Conservation (phyloP, 2,113 vertebrate species). For the Martes martes region DNA sequence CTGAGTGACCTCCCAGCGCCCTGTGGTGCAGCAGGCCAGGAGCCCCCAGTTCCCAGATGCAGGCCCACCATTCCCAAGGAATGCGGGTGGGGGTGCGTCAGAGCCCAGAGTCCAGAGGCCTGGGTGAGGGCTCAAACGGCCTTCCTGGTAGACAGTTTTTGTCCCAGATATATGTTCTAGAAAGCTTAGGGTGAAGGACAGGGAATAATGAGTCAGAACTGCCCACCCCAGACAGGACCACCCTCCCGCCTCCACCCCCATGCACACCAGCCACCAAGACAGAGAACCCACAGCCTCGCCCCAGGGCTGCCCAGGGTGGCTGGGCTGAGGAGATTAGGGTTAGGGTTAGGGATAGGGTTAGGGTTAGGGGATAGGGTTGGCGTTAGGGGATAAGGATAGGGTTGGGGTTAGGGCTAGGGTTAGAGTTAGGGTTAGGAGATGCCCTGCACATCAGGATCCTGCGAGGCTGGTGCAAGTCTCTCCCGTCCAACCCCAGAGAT, state of each 20-base stretch:
- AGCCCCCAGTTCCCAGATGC: neutral
- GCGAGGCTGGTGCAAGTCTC: neutral
- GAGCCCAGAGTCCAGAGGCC: neutral
- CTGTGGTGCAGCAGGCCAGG: neutral
- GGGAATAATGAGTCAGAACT: neutral
- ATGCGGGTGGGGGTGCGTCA: too few species aligned
- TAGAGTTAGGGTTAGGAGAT: too few species aligned
- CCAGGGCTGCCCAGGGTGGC: neutral
- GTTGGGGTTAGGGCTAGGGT: too few species aligned
- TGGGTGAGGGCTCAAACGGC: neutral
- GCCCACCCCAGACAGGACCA: neutral
- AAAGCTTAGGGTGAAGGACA: neutral
- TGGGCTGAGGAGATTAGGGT: too few species aligned
- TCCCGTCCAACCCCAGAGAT: neutral
- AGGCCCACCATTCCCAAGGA: neutral
- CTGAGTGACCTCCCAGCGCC: neutral
- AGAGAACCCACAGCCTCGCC: neutral
- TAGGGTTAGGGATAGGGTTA: too few species aligned
- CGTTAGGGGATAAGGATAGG: too few species aligned
- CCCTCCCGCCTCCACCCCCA: neutral
- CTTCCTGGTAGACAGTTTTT: neutral
- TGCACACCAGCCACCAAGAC: rapidly evolving
- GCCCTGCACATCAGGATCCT: neutral
- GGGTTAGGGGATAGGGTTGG: too few species aligned
- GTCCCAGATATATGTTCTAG: neutral